Base-by-base conservation (phyloP, 2,888 invertebrate genomes). In the Nudaria mundana region DNA sequence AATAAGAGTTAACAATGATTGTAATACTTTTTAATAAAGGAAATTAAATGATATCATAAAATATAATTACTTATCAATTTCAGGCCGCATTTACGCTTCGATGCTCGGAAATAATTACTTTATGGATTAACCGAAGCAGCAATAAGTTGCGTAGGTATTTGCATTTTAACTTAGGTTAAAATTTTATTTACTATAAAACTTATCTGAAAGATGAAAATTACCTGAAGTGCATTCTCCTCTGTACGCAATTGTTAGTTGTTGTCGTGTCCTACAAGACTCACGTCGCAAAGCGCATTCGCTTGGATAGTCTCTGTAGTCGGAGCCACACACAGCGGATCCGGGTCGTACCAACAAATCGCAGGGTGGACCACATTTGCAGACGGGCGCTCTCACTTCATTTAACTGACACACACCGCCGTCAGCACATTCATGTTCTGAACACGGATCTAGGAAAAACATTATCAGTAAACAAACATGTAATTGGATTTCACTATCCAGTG, bases 341-440 rank as follows among this genome's bases (percentile, higher is more conserved):
- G 94, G 92, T 29, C 92, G 90, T 60, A 94, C 93, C 60, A 94
- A 91, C 56, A 96, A 90, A 36, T 94, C 93, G 66, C 95, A 94
- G 32, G 92, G 90, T 55, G 94, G 94, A 40, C 94, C 94, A 76
- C 97, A 97, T 44, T 92, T 91, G 76, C 97, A 97, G 26, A 91
- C 90, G 0, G 97, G 95, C 52, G 93, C 91, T 30, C 97, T 91
- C 36, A 93, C 91, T 57, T 91, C 92, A 79, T 95, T 95, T 77
- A 97, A 86, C 76, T 95, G 95, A 82, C 97, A 97, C 44, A 95
- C 90, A 71, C 96, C 94, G 18, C 94, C 94, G 52, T 93, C 92
- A 16, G 92, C 90, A 81, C 97, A 97, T 66, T 92, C 91, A 54
- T 94, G 91, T 40, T 92, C 93, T 26, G 92, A 91, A 78, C 97